Evolutionary conservation across 1,140 invertebrate genomes (phyloP).

Genomic region (Pachypsylla venusta): DNA sequence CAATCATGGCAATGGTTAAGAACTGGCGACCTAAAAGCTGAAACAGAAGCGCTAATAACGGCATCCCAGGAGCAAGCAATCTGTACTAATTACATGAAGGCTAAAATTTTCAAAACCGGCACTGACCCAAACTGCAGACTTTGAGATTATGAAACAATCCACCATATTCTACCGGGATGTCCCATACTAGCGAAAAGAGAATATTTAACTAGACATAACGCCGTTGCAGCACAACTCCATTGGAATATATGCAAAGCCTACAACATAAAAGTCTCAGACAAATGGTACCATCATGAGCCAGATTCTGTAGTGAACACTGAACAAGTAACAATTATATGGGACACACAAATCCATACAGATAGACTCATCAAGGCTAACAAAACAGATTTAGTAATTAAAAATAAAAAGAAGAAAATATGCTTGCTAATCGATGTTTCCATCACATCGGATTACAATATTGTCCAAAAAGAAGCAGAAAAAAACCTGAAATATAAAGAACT

Average conservation of each 20-base stretch:
- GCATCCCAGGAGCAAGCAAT: background rate
- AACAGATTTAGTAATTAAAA: background rate
- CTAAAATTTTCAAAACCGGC: background rate
- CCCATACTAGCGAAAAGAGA: background rate
- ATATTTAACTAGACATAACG: background rate
- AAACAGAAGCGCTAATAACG: background rate
- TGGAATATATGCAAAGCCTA: background rate
- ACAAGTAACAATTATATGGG: background rate
- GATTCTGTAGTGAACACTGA: background rate
- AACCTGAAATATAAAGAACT: slow-evolving; percentile 4
- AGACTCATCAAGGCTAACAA: background rate
- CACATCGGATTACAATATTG: background rate
- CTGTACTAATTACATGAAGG: background rate
- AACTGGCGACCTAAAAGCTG: background rate
- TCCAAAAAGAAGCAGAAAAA: slow-evolving; percentile 4
- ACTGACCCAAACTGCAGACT: background rate
- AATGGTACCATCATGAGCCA: background rate
- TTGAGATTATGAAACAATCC: background rate
- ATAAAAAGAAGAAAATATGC: background rate
- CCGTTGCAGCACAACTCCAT: background rate
- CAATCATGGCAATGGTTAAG: background rate
- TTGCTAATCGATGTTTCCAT: background rate
- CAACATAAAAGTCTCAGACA: background rate
- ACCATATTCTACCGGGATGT: background rate
- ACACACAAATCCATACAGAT: background rate